Base-by-base conservation (phyloP, 2,113 vertebrate species). In the Labeo rohita region DNA sequence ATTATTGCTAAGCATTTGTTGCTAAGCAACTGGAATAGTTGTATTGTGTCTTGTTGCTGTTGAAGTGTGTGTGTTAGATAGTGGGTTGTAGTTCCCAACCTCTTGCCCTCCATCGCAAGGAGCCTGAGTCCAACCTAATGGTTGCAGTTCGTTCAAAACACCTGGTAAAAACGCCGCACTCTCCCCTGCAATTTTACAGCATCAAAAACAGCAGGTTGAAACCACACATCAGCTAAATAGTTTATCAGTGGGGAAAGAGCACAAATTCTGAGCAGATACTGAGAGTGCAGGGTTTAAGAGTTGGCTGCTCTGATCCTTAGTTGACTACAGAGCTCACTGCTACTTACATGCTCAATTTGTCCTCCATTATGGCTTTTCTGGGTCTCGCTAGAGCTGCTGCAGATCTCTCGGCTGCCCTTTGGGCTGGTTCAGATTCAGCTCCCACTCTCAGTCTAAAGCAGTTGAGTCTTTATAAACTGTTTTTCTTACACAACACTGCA, bases 11-110 rank as follows among this genome's bases (percentile, higher is more conserved):
- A 80, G 79, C 16, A 72, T 36, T 9, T 83, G 50, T 76, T 78
- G 88, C 88, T 84, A 89, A 61, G 86, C 79, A 89, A 89, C 88
- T 56, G 49, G 4, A 13, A 66, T 78, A 49, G 56, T 18, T 50
- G 23, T 47, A 83, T 34, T 65, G 18, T 59, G 45, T 36, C 4
- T 9, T 66, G 63, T 70, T 70, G 4, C 16, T 70, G 63, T 70
- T 39, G 23, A 34, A 82, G n/a, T n/a, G 23, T 54, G 28, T 3
- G 21, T 49, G 5, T 74, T 12, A 8, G 72, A 49, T 28, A 74
- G 72, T 15, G 45, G 45, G 72, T 54, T 70, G 28, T 21, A 68
- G 80, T 82, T 45, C 3, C 13, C 23, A 83, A 52, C 16, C 43
- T 66, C 56, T 45, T 23, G 77, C 56, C 56, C 56, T 79, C n/a